These are phyloP conservation scores for Chaetogeoica ovagalla DNA, from an alignment of 2,888 invertebrate genomes.

Conservation along the genomic window DNA sequence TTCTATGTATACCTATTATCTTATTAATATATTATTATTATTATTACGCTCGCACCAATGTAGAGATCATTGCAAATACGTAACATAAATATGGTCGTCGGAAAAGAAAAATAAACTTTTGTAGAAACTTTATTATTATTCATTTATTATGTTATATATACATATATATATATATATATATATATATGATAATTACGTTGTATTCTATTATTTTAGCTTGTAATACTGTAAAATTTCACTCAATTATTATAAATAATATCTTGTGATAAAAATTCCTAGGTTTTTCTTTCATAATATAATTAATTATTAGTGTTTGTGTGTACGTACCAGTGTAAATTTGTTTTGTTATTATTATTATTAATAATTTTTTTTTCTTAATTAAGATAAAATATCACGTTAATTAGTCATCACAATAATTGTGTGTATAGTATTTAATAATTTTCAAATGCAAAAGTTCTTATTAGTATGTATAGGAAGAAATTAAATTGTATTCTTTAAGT, in stretches of 20 bases:
- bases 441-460: background rate
- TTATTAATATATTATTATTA: background rate
- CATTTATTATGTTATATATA: no score
- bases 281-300: slow-evolving; percentile 18
- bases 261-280: slow-evolving; percentile 50
- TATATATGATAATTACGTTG: slow-evolving; percentile 15
- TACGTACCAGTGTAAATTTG: slow-evolving; percentile 12
- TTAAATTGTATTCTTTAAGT: slow-evolving; percentile 7
- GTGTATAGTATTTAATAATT: slow-evolving; percentile 29
- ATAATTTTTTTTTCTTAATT: slow-evolving; percentile 10
- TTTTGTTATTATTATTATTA: slow-evolving; percentile 43
- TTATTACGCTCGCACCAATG: slow-evolving; percentile 39
- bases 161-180: slow-evolving; percentile 7
- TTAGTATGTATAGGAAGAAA: slow-evolving; percentile 2
- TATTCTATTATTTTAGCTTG: slow-evolving; percentile 36
- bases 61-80: slow-evolving; percentile 12
- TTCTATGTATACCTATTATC: background rate
- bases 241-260: slow-evolving; percentile 22
- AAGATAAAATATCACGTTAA: slow-evolving; percentile 47
- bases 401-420: slow-evolving; percentile 46
- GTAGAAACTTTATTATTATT: slow-evolving; percentile 4
- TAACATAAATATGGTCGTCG: background rate
- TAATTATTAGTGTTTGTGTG: background rate
- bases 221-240: slow-evolving; percentile 33
- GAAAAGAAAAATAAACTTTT: no score